A percentile compares a stretch with the other conserved stretches of the same genome.
Conservation (phyloP, 2,888 invertebrate genomes). For the Ennomos erosarius region DNA sequence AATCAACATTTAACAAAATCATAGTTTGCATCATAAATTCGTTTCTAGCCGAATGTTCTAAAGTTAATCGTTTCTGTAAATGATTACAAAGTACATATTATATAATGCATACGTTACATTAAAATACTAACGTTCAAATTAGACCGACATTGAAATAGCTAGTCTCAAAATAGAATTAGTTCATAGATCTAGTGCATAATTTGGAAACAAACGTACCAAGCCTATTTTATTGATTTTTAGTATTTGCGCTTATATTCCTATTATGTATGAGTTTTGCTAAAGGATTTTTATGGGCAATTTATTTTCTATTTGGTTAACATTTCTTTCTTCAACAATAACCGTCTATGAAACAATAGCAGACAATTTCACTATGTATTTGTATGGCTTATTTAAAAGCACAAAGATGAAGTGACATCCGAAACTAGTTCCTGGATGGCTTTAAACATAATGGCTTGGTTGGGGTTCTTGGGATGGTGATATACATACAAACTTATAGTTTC, state of each 20-base stretch:
- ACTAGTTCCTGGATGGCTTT: conserved; percentile 5
- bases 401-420: not conserved
- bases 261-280: conserved; percentile 29
- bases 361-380: conserved; percentile 2
- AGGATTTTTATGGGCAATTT: conserved; percentile 21
- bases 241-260: conserved; percentile 38
- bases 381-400: conserved; percentile 7
- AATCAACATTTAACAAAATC: conserved; percentile 35
- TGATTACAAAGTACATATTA: not conserved
- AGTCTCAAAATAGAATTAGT: conserved; percentile 69
- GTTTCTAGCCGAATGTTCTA: conserved; percentile 25
- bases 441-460: conserved; percentile 12
- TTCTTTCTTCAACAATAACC: conserved; percentile 19
- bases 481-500: conserved; percentile 42
- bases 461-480: conserved; percentile 21
- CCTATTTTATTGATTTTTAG: conserved; percentile 23
- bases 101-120: conserved; percentile 24
- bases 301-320: conserved; percentile 23
- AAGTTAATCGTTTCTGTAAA: conserved; percentile 19
- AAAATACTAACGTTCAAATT: conserved; percentile 48
- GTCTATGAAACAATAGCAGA: not conserved
- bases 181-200: conserved; percentile 28
- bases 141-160: conserved; percentile 75
- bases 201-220: conserved; percentile 14
- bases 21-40: conserved; percentile 26